phyloP scores from a whole-genome alignment of 2,113 vertebrate species.

The Pardalotus punctatus region DNA sequence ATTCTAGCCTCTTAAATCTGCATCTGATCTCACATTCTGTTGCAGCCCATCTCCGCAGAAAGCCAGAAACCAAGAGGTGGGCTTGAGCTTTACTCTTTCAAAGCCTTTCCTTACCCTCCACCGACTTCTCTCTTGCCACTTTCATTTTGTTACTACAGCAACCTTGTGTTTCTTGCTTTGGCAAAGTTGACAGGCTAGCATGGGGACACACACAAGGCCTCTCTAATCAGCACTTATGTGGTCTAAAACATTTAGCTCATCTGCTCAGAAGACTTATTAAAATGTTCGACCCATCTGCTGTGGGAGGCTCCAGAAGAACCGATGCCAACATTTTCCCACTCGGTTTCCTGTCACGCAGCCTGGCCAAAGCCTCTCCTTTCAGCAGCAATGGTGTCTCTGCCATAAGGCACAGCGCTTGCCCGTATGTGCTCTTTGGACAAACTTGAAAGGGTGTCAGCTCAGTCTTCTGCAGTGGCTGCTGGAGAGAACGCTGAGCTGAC shows the following conservation, averaged over 20 bases:
- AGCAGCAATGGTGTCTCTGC: neutral
- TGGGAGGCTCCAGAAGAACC: neutral
- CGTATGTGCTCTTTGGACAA: neutral
- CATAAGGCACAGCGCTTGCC: neutral
- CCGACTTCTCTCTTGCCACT: neutral
- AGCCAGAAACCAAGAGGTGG: neutral
- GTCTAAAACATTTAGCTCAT: conserved; percentile 55
- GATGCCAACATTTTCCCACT: conserved; percentile 14
- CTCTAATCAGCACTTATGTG: conserved; percentile 14
- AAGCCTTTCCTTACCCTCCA: neutral
- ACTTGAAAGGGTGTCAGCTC: neutral
- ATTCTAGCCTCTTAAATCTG: neutral
- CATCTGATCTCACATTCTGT: neutral
- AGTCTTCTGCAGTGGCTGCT: neutral
- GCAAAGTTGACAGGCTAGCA: conserved; percentile 17
- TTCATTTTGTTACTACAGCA: conserved; percentile 46
- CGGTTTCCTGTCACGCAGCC: conserved; percentile 22
- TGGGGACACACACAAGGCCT: neutral
- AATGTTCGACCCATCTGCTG: conserved; percentile 23
- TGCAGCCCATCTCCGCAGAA: neutral
- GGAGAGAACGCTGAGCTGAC: neutral
- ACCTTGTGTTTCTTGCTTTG: neutral
- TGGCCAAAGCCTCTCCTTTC: neutral
- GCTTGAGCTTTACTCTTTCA: neutral
- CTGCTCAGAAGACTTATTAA: conserved; percentile 41